Percentiles rank a stretch among this genome's conserved stretches.
Conservation (phyloP, 2,888 invertebrate genomes). For the Rhorus exstirpatorius region DNA sequence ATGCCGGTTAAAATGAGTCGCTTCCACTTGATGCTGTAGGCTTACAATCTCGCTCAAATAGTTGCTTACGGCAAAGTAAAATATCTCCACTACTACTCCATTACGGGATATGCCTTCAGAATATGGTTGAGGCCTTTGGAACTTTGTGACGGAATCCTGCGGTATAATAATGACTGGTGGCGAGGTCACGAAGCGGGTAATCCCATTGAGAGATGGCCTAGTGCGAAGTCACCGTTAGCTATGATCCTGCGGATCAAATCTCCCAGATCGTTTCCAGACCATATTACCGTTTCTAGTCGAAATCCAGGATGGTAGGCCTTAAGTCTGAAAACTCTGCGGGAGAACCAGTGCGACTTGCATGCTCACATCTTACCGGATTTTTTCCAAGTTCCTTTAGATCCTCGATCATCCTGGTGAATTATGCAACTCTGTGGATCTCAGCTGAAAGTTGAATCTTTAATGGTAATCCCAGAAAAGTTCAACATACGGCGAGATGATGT, state of each 20-base stretch:
- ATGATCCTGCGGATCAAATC: conserved; percentile 18
- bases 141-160: not conserved
- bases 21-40: not conserved
- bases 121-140: not conserved
- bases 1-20: not conserved
- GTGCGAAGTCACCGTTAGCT: not conserved
- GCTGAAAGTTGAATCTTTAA: too few relatives aligned
- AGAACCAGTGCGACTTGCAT: conserved; percentile 38
- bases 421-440: conserved; percentile 38
- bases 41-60: not conserved
- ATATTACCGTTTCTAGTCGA: not conserved
- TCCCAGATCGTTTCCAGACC: conserved; percentile 16
- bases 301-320: not conserved
- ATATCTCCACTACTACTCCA: not conserved
- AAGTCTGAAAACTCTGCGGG: conserved; percentile 38
- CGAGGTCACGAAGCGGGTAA: not conserved
- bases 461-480: too few relatives aligned
- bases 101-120: not conserved
- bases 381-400: conserved; percentile 32
- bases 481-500: too few relatives aligned
- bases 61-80: not conserved
- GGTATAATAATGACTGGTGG: not conserved
- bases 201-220: not conserved
- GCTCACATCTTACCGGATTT: conserved; percentile 28
- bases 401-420: conserved; percentile 46